A percentile compares a stretch with the other conserved stretches of the same genome.
Conservation (phyloP, 2,888 invertebrate genomes). For the Cosmia pyralina region DNA sequence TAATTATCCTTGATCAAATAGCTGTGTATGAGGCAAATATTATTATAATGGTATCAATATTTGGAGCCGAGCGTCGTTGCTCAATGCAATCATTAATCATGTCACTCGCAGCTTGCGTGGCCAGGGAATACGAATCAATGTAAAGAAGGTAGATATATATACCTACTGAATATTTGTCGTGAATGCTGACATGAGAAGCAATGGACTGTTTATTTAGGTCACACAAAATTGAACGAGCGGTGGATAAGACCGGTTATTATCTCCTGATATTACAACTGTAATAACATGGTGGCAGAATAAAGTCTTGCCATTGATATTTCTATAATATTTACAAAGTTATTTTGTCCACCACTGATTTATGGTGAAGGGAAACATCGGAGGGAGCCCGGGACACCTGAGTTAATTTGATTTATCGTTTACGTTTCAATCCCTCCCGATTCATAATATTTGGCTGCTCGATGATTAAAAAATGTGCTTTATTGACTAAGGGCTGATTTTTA, state of each 20-base stretch:
- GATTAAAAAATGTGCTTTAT: background rate
- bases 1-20: slow-evolving; percentile 31
- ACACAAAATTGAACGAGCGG: background rate
- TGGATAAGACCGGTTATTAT: slow-evolving; percentile 12
- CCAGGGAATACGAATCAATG: slow-evolving; percentile 36
- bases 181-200: slow-evolving; percentile 9
- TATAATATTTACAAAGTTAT: background rate
- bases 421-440: slow-evolving; percentile 1
- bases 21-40: slow-evolving; percentile 48
- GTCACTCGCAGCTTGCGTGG: slow-evolving; percentile 48
- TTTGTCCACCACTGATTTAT: slow-evolving; percentile 12
- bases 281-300: background rate
- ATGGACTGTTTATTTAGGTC: slow-evolving; percentile 47
- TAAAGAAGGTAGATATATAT: slow-evolving; percentile 20
- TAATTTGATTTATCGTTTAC: background rate
- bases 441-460: background rate
- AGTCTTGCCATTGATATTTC: background rate
- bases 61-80: slow-evolving; percentile 27
- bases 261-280: slow-evolving; percentile 21
- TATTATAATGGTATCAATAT: slow-evolving; percentile 48
- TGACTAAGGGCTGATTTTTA: too few species aligned
- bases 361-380: background rate
- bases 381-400: background rate
- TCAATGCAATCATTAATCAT: slow-evolving; percentile 60
- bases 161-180: slow-evolving; percentile 29